These are phyloP conservation scores for Drosophila lacteicornis DNA, from an alignment of 1,140 invertebrate genomes.

Conservation along the genomic window DNA sequence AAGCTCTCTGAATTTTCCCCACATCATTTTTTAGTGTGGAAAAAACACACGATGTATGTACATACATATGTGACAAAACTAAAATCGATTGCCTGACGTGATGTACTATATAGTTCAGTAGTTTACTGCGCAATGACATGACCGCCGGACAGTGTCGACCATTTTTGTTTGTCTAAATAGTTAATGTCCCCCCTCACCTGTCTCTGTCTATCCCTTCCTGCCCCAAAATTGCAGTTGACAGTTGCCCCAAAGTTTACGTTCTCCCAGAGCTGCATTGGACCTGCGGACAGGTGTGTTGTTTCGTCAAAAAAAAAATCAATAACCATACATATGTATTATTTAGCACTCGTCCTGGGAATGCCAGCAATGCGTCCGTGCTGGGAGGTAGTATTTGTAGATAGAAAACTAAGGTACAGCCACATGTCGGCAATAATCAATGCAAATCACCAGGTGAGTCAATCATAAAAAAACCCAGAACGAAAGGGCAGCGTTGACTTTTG, in stretches of 20 bases:
- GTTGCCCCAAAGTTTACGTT: neutral
- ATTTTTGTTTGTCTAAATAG: conserved; percentile 59
- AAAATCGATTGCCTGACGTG: conserved; percentile 73
- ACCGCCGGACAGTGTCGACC: conserved; percentile 4
- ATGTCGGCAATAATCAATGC: conserved; percentile 53
- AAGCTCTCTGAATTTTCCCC: conserved; percentile 4
- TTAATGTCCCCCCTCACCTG: conserved; percentile 23
- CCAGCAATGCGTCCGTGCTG: conserved; percentile 26
- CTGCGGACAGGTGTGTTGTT: conserved; percentile 39
- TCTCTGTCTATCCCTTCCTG: neutral
- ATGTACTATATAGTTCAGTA: conserved; percentile 62
- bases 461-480: conserved; percentile 5
- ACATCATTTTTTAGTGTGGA: conserved; percentile 18
- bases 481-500: neutral
- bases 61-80: conserved; percentile 18
- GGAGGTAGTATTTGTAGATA: conserved; percentile 7
- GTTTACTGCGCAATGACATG: conserved; percentile 76
- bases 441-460: conserved; percentile 39
- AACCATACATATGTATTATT: conserved; percentile 57
- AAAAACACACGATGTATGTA: conserved; percentile 9
- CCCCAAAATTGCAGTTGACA: conserved; percentile 59
- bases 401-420: neutral
- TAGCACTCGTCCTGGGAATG: conserved; percentile 53
- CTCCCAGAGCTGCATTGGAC: conserved; percentile 45
- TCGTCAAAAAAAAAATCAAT: conserved; percentile 57